Percentiles rank a stretch among this genome's conserved stretches.
Conservation (phyloP, 2,888 invertebrate species). For the Parnassius orleans region DNA sequence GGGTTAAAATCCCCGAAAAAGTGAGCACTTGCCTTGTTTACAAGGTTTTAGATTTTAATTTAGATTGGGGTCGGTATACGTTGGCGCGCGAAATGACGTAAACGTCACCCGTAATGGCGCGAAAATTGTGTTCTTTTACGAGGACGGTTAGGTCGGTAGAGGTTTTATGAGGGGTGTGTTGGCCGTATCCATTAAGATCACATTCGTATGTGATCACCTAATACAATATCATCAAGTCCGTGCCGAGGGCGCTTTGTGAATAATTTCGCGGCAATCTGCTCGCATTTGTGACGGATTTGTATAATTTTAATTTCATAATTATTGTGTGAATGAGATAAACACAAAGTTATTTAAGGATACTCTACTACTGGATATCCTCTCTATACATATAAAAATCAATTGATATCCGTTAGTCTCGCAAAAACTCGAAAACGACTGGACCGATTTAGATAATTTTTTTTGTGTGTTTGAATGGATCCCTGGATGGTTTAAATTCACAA, state of each 20-base stretch:
- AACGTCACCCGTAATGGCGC: conserved; percentile 43
- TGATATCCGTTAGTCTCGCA: too few species aligned
- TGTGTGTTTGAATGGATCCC: too few species aligned
- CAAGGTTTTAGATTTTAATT: conserved; percentile 83
- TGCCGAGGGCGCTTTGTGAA: conserved; percentile 74
- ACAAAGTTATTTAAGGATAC: neutral
- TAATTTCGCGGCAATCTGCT: conserved; percentile 80
- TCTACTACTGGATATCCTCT: neutral
- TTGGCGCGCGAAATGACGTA: conserved; percentile 53
- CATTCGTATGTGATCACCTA: conserved; percentile 82
- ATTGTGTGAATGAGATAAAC: conserved; percentile 17
- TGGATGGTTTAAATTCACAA: too few species aligned
- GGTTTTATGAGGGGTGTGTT: conserved; percentile 45
- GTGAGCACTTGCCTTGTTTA: conserved; percentile 83
- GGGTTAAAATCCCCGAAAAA: conserved; percentile 82
- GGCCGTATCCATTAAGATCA: conserved; percentile 77
- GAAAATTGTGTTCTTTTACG: conserved; percentile 48
- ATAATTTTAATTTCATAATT: conserved; percentile 52
- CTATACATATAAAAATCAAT: too few species aligned
- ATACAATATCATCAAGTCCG: conserved; percentile 81
- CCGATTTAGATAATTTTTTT: too few species aligned
- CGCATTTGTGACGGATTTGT: conserved; percentile 68
- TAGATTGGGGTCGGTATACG: conserved; percentile 74
- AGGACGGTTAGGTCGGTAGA: conserved; percentile 41
- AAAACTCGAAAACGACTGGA: too few species aligned